A percentile compares a stretch with the other conserved stretches of the same genome.
These are phyloP conservation scores for Pseudomyrmex concolor DNA, from an alignment of 1,140 invertebrate species.

Conservation along the genomic window DNA sequence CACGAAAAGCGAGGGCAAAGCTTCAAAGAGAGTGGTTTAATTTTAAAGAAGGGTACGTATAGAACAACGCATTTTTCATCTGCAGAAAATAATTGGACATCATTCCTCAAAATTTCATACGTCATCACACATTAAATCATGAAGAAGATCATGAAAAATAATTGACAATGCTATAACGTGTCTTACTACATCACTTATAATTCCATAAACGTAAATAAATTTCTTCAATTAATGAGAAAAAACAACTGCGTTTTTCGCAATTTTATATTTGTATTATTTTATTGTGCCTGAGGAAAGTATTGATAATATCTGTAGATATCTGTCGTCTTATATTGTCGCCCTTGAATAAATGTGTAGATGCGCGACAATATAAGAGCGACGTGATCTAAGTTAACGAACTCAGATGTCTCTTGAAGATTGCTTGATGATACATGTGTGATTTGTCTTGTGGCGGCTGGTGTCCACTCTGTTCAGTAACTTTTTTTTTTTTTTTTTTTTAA, in stretches of 20 bases:
- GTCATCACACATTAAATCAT: constrained; percentile 15
- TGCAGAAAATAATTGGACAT: constrained; percentile 2
- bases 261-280: constrained; percentile 22
- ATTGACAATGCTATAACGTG: neutral
- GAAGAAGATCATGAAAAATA: constrained; percentile 9
- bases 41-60: constrained; percentile 78
- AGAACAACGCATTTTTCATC: neutral
- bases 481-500: constrained; percentile 21
- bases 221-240: neutral
- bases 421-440: constrained; percentile 64
- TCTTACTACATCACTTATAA: neutral
- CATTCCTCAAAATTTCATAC: constrained; percentile 24
- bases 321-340: no score
- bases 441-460: constrained; percentile 30
- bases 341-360: no score
- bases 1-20: constrained; percentile 75
- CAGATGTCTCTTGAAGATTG: constrained; percentile 64
- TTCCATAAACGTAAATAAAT: constrained; percentile 36
- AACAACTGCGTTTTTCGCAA: neutral
- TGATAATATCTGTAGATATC: no score
- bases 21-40: constrained; percentile 78
- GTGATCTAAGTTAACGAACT: constrained; percentile 8
- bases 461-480: constrained; percentile 45
- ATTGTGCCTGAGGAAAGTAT: neutral
- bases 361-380: no score